Conservation (phyloP, 2,888 invertebrate species). For the Muscina levida region DNA sequence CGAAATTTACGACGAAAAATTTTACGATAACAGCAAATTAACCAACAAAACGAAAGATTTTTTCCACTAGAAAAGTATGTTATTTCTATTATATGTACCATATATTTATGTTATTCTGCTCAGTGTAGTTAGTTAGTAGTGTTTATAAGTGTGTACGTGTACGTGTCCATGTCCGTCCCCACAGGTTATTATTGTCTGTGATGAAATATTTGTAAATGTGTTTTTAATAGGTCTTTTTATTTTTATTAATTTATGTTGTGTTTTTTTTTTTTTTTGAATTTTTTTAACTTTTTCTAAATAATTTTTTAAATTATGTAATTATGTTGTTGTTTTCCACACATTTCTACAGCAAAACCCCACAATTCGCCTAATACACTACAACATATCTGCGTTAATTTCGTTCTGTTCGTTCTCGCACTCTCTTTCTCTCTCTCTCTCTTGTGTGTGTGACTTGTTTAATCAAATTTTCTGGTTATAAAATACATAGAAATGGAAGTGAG, state of each 20-base stretch:
- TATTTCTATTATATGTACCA: background rate
- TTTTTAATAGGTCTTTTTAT: background rate
- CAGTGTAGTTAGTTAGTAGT: background rate
- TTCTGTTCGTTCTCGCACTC: background rate
- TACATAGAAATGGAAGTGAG: too few species aligned
- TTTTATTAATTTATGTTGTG: conserved; percentile 28
- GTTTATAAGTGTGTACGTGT: conserved; percentile 1
- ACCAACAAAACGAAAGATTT: conserved; percentile 34
- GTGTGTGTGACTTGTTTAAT: too few species aligned
- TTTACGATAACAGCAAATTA: background rate
- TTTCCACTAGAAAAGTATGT: conserved; percentile 27
- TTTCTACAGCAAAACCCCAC: background rate
- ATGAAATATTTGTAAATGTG: background rate
- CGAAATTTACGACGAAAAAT: conserved; percentile 14
- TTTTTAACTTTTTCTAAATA: conserved; percentile 34
- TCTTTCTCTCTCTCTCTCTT: conserved; percentile 1
- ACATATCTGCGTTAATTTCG: background rate
- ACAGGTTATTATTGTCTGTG: too few species aligned
- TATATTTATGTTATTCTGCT: background rate
- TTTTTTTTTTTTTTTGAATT: too few species aligned
- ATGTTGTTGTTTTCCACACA: conserved; percentile 42
- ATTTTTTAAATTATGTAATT: conserved; percentile 60
- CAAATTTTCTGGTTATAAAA: too few species aligned
- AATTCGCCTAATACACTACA: background rate
- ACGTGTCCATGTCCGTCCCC: background rate